These are phyloP conservation scores for Margarornis squamiger DNA, from an alignment of 2,797 vertebrate genomes.

Conservation along the genomic window DNA sequence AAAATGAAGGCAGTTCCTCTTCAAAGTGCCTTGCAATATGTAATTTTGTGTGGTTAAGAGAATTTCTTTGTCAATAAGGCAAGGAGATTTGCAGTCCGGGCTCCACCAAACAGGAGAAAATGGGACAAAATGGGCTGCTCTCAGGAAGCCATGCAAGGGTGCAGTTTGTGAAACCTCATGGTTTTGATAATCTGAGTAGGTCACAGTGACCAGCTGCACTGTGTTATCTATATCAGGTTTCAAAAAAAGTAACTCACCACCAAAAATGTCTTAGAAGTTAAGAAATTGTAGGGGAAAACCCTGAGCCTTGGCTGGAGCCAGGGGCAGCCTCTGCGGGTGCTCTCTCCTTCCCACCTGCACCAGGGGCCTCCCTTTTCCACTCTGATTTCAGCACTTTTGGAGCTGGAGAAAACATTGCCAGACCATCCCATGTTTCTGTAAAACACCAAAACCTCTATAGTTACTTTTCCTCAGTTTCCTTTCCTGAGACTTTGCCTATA, in stretches of 20 bases:
- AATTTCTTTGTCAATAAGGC: background rate
- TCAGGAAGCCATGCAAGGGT: background rate
- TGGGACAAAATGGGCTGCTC: background rate
- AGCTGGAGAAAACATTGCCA: background rate
- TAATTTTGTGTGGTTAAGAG: background rate
- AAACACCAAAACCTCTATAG: background rate
- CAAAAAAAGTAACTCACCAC: background rate
- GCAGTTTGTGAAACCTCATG: background rate
- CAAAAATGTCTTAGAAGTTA: background rate
- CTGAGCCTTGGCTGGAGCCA: background rate
- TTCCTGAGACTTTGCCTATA: background rate
- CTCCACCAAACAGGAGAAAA: background rate
- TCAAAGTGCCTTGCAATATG: background rate
- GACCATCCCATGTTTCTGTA: background rate
- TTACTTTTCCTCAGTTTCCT: background rate
- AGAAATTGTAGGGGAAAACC: background rate
- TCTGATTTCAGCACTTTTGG: background rate
- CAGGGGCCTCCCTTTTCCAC: background rate
- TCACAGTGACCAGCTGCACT: background rate
- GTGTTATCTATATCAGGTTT: background rate
- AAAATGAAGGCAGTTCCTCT: background rate
- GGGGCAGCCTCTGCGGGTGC: accelerated
- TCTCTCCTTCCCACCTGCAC: background rate
- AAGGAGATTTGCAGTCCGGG: accelerated
- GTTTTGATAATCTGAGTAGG: background rate